Evolutionary conservation across 2,888 invertebrate species (phyloP).

Genomic region (Cerastis rubricosa): DNA sequence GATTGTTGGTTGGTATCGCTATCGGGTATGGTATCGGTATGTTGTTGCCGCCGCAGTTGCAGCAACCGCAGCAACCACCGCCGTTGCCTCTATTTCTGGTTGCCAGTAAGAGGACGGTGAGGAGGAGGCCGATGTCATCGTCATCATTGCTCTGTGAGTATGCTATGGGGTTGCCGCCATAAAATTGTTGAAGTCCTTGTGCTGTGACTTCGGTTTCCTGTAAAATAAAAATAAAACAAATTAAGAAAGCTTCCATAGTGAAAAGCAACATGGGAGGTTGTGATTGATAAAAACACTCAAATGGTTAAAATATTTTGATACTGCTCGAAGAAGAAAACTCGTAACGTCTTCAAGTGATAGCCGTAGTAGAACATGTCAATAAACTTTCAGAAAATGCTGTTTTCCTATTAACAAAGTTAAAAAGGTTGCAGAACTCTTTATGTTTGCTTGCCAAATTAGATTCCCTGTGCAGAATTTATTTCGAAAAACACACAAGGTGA

Average conservation of each 20-base stretch:
- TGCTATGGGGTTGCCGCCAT: conserved; percentile 70
- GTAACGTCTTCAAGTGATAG: conserved; percentile 7
- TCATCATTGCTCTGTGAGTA: conserved; percentile 68
- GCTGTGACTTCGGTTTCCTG: conserved; percentile 71
- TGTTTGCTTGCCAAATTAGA: conserved; percentile 35
- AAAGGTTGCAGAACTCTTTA: conserved; percentile 37
- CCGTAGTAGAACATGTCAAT: conserved; percentile 17
- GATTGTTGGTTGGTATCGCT: conserved; percentile 77
- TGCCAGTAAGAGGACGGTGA: conserved; percentile 78
- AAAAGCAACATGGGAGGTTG: too few species aligned
- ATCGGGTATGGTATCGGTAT: conserved; percentile 81
- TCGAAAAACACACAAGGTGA: background rate
- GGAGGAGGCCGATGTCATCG: conserved; percentile 79
- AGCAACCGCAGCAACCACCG: conserved; percentile 69
- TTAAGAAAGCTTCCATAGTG: too few species aligned
- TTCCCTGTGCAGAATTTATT: conserved; percentile 8
- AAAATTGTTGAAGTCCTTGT: conserved; percentile 66
- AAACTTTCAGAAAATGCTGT: conserved; percentile 29
- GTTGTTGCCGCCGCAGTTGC: conserved; percentile 68
- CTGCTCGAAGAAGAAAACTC: background rate
- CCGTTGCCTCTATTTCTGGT: conserved; percentile 70
- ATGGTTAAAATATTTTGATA: background rate
- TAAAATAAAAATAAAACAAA: conserved; percentile 20
- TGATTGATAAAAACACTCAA: background rate
- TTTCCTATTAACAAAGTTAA: conserved; percentile 44